phyloP scores from a whole-genome alignment of 2,113 vertebrate species.

The Mus pahari region DNA sequence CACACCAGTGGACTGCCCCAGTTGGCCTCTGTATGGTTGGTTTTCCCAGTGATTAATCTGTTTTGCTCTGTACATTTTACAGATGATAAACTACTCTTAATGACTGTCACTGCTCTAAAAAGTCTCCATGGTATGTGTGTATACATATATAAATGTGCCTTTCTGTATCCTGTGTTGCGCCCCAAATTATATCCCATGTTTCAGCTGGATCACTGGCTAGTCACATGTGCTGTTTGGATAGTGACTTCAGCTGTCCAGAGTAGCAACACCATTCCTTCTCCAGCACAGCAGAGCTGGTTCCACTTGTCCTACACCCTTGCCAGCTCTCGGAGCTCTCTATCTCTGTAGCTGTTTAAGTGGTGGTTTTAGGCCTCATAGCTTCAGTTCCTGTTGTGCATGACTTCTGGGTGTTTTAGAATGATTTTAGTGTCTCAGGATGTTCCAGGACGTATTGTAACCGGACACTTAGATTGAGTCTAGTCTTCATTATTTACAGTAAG shows the following conservation, averaged over 20 bases:
- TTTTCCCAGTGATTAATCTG: not conserved
- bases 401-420: not conserved
- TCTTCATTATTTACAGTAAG: not conserved
- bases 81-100: not conserved
- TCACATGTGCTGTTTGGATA: not conserved
- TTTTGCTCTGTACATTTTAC: not conserved
- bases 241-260: not conserved
- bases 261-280: fast-evolving
- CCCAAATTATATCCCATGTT: not conserved
- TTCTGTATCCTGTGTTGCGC: not conserved
- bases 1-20: too few species aligned
- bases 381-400: not conserved
- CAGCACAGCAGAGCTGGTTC: not conserved
- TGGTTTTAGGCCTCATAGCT: not conserved
- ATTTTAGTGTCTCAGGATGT: not conserved
- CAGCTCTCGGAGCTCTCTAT: not conserved
- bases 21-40: fast-evolving
- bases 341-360: not conserved
- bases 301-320: not conserved
- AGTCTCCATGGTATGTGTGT: not conserved
- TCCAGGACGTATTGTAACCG: not conserved
- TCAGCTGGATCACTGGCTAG: fast-evolving
- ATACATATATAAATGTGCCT: not conserved
- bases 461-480: not conserved
- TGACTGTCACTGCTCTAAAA: not conserved